Conservation (phyloP, 2,113 vertebrate genomes). For the Megaceryle maxima region DNA sequence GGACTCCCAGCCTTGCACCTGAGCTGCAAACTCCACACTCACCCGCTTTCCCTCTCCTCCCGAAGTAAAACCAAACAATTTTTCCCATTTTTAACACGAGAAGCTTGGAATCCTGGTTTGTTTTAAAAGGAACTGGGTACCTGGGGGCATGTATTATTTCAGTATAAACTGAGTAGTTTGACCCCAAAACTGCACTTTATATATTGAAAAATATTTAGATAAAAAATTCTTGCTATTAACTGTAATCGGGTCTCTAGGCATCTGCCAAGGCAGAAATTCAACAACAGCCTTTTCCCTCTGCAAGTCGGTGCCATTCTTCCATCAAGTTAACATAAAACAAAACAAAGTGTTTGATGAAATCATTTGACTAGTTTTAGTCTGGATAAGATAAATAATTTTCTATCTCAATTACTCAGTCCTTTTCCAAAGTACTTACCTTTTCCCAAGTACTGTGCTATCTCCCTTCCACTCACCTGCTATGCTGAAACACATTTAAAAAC, state of each 20-base stretch:
- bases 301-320: not conserved
- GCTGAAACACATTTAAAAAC: not conserved
- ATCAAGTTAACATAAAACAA: not conserved
- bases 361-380: not conserved
- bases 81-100: not conserved
- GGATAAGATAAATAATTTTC: not conserved
- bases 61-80: not conserved
- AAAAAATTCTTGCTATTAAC: not conserved
- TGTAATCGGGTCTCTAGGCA: not conserved
- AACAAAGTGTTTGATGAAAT: not conserved
- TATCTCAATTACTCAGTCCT: not conserved
- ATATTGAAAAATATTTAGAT: conserved; percentile 7
- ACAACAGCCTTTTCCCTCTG: not conserved
- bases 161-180: conserved; percentile 19
- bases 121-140: not conserved
- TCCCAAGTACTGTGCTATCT: not conserved
- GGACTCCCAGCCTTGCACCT: not conserved
- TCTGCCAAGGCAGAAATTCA: not conserved
- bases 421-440: not conserved
- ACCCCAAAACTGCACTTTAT: not conserved
- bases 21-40: not conserved
- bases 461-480: not conserved
- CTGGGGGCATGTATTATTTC: not conserved
- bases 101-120: not conserved
- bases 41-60: not conserved